Evolutionary conservation across 2,888 invertebrate species (phyloP).

Genomic region (Agrotis clavis): DNA sequence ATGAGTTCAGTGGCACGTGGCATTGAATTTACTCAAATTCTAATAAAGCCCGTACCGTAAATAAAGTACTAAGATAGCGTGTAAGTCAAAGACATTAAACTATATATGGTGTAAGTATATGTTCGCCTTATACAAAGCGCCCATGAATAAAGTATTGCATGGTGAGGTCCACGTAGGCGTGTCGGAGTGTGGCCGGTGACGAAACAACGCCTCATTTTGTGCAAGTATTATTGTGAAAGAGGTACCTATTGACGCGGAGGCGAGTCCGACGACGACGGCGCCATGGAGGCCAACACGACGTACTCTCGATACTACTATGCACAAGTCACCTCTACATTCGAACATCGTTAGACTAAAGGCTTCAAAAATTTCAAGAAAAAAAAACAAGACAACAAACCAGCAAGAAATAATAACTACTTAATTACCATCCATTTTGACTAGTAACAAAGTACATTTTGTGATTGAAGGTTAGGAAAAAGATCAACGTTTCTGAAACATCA

Average conservation of each 20-base stretch:
- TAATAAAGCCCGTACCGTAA: slow-evolving; percentile 14
- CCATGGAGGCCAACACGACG: slow-evolving; percentile 76
- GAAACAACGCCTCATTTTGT: slow-evolving; percentile 86
- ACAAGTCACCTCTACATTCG: slow-evolving; percentile 56
- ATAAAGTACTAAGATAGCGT: slow-evolving; percentile 20
- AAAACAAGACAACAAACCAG: slow-evolving; percentile 34
- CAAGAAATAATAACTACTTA: slow-evolving; percentile 44
- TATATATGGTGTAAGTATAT: slow-evolving; percentile 38
- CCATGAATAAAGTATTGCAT: slow-evolving; percentile 73
- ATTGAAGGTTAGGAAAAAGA: slow-evolving; percentile 53
- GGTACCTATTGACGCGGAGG: slow-evolving; percentile 81
- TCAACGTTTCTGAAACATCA: slow-evolving; percentile 30
- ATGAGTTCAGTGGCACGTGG: slow-evolving; percentile 65
- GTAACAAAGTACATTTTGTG: slow-evolving; percentile 35
- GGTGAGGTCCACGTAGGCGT: slow-evolving; percentile 83
- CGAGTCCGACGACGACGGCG: slow-evolving; percentile 73
- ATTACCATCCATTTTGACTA: slow-evolving; percentile 44
- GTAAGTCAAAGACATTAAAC: too few relatives aligned
- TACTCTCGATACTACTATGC: slow-evolving; percentile 65
- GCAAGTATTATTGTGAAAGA: slow-evolving; percentile 89
- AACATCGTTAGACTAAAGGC: slow-evolving; percentile 41
- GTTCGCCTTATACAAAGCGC: slow-evolving; percentile 49
- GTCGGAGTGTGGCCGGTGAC: slow-evolving; percentile 83
- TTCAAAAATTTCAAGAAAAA: slow-evolving; percentile 47
- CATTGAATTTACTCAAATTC: slow-evolving; percentile 52